Evolutionary conservation across 2,888 invertebrate genomes (phyloP).

Genomic region (Dicycla oo): DNA sequence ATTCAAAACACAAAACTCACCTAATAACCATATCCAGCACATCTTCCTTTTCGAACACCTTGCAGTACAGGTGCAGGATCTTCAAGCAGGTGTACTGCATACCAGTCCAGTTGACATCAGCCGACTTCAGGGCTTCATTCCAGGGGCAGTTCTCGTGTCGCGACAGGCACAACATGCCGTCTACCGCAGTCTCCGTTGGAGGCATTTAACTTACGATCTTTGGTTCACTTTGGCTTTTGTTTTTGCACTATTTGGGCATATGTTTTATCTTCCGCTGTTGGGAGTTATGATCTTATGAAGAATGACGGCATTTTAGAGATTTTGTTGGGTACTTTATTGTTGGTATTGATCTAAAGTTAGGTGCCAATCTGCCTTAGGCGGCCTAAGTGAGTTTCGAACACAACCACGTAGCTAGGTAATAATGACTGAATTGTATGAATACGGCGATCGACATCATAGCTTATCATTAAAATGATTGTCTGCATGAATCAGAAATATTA

Average conservation of each 20-base stretch:
- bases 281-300: conserved; percentile 23
- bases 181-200: conserved; percentile 84
- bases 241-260: conserved; percentile 49
- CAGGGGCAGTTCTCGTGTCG: conserved; percentile 92
- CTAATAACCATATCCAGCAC: conserved; percentile 94
- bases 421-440: not conserved
- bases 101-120: conserved; percentile 94
- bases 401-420: not conserved
- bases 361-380: not conserved
- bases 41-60: conserved; percentile 95
- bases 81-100: conserved; percentile 95
- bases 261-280: conserved; percentile 50
- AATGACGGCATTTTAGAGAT: conserved; percentile 47
- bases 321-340: conserved; percentile 34
- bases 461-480: not conserved
- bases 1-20: conserved; percentile 84
- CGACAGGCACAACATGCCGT: conserved; percentile 91
- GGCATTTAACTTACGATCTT: conserved; percentile 81
- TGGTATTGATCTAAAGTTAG: not conserved
- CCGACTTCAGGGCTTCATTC: conserved; percentile 89
- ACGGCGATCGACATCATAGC: not conserved
- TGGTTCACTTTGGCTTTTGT: conserved; percentile 53
- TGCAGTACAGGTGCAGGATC: conserved; percentile 96
- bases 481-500: not conserved
- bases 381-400: not conserved